Base-by-base conservation (phyloP, 1,140 invertebrate species). In the Cyrtorhinus lividipennis region DNA sequence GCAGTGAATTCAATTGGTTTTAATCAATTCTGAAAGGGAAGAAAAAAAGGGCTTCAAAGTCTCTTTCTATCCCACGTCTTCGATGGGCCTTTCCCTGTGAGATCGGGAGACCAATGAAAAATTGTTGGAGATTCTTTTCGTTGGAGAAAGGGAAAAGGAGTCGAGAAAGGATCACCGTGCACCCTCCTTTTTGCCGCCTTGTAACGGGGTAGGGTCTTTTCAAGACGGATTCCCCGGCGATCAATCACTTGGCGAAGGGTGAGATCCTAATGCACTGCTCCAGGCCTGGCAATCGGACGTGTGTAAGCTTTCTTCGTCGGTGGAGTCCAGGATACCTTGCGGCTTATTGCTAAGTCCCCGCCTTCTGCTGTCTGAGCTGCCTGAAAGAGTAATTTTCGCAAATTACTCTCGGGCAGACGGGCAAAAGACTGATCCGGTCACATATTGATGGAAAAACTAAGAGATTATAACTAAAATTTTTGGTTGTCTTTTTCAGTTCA, bases 71-170 rank as follows among this genome's bases (percentile, higher is more conserved):
- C 20, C 22, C 5, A 18, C 48, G 15, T 10, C 48, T 20, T 23
- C 48, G 5, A 23, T 5, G 48, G 30, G 30, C 15, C 30, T 38
- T 38, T 15, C 30, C n/a, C n/a, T 15, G 30, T 8, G 15, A 15
- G 30, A 38, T 8, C 8, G 48, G 15, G 48, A 5, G 22, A 10
- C 48, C 48, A 18, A 56, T 56, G 48, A 56, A 56, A 56, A 56
- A 56, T 56, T 56, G 48, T 56, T 56, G 48, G 48, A 56, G 48
- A 56, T 56, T 56, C 48, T 56, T 56, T 23, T 38, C 30, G 30
- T 8, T 8, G 30, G 30, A 38, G 15, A 15, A 38, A 38, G 15
- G 30, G 30, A 38, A n/a, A n/a, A 38, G 30, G 30, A 5, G 5
- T 38, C 30, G 30, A n/a, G n/a, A n/a, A n/a, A n/a, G n/a, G n/a